Conservation (phyloP, 2,113 vertebrate species). For the Lagopus leucura region DNA sequence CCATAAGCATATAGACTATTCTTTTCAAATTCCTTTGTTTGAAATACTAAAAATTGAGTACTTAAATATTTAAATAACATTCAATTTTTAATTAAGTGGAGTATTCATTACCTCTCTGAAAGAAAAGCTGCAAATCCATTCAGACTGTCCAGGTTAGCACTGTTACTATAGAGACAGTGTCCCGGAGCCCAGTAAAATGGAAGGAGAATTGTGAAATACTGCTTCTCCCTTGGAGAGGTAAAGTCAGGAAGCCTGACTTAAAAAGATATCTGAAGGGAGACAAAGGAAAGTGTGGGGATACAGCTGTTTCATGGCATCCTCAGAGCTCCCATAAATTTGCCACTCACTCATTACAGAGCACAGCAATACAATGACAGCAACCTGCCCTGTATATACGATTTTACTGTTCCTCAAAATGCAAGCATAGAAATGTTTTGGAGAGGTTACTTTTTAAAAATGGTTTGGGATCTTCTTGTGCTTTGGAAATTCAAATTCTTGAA, state of each 20-base stretch:
- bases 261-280: background rate
- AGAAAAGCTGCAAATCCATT: background rate
- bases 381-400: background rate
- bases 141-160: background rate
- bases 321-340: background rate
- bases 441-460: background rate
- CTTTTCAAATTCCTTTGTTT: background rate
- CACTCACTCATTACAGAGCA: background rate
- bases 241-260: background rate
- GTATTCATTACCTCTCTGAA: background rate
- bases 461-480: background rate
- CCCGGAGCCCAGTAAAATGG: background rate
- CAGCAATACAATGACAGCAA: background rate
- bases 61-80: constrained; percentile 10
- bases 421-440: background rate
- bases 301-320: background rate
- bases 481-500: background rate
- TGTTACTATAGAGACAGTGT: background rate
- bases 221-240: background rate
- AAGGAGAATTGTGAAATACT: background rate
- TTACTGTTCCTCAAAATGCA: background rate
- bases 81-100: background rate
- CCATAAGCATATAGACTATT: background rate
- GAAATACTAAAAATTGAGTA: background rate
- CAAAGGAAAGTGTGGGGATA: background rate